Percentiles rank a stretch among this genome's conserved stretches.
These are phyloP conservation scores for Noturus placidus DNA, from an alignment of 2,113 vertebrate species.

Conservation along the genomic window DNA sequence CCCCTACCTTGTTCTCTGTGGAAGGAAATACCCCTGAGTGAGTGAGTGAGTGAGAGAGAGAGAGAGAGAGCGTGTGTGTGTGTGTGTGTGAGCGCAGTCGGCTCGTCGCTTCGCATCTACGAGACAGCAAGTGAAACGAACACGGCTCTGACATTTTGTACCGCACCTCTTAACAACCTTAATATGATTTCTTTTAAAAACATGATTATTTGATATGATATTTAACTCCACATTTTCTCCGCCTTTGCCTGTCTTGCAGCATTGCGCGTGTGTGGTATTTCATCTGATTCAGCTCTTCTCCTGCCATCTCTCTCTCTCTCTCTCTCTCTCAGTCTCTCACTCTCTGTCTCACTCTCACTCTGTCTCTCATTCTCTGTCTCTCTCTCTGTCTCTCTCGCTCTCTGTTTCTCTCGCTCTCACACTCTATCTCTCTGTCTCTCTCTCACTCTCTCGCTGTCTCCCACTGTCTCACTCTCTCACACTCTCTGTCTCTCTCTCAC, in stretches of 20 bases:
- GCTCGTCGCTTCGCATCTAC: slow-evolving; percentile 62
- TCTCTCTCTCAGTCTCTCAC: slow-evolving; percentile 5
- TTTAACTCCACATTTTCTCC: slow-evolving; percentile 58
- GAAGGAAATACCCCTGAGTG: slow-evolving; percentile 69
- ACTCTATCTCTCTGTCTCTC: no score
- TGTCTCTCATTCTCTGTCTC: no score
- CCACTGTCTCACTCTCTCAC: no score
- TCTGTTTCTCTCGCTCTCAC: no score
- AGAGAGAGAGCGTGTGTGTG: neutral
- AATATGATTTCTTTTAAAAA: slow-evolving; percentile 67
- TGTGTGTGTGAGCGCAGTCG: slow-evolving; percentile 49
- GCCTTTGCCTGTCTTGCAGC: slow-evolving; percentile 52
- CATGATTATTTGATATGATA: slow-evolving; percentile 64
- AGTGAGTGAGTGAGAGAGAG: slow-evolving; percentile 51
- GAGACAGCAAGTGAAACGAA: slow-evolving; percentile 66
- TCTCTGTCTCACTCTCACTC: no score
- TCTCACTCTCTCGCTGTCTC: no score
- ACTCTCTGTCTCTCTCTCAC: no score
- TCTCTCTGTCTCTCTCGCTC: no score
- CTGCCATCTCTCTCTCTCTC: slow-evolving; percentile 28
- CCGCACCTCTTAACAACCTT: slow-evolving; percentile 61
- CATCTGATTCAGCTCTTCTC: slow-evolving; percentile 46
- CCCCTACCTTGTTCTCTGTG: slow-evolving; percentile 66
- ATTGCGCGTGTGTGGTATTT: slow-evolving; percentile 40
- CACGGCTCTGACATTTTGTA: slow-evolving; percentile 64